Evolutionary conservation across 2,113 vertebrate species (phyloP).

Genomic region (Protobothrops flavoviridis): DNA sequence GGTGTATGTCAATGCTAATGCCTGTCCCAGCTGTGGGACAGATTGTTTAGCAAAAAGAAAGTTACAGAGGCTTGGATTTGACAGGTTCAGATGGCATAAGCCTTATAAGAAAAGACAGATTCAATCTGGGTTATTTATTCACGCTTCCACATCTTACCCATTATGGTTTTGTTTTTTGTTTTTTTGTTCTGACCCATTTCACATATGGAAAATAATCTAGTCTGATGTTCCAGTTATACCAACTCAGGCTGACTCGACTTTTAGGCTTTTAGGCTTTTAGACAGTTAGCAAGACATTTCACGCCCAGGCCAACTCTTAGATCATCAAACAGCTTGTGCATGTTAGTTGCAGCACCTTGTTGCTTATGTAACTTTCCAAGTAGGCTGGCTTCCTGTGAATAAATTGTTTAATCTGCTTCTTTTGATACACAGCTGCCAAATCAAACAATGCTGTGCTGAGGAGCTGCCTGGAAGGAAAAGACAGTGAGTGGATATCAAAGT

Average conservation of each 20-base stretch:
- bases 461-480: conserved; percentile 43
- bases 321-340: conserved; percentile 23
- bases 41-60: conserved; percentile 33
- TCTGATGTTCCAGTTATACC: conserved; percentile 1
- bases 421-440: conserved; percentile 39
- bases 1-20: conserved; percentile 34
- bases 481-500: conserved; percentile 28
- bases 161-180: conserved; percentile 23
- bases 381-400: conserved; percentile 38
- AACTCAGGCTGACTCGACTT: not conserved
- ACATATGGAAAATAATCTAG: conserved; percentile 30
- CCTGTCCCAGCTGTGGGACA: conserved; percentile 11
- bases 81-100: not conserved
- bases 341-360: conserved; percentile 21
- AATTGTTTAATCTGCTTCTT: conserved; percentile 46
- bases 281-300: conserved; percentile 10
- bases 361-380: conserved; percentile 29
- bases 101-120: conserved; percentile 20
- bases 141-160: not conserved
- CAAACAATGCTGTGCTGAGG: conserved; percentile 36
- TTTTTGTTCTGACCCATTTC: conserved; percentile 25
- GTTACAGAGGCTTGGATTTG: not conserved
- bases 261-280: not conserved
- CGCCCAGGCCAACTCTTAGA: not conserved
- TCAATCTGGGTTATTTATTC: conserved; percentile 13